These are phyloP conservation scores for Ranitomeya variabilis DNA, from an alignment of 2,113 vertebrate species.

Conservation along the genomic window DNA sequence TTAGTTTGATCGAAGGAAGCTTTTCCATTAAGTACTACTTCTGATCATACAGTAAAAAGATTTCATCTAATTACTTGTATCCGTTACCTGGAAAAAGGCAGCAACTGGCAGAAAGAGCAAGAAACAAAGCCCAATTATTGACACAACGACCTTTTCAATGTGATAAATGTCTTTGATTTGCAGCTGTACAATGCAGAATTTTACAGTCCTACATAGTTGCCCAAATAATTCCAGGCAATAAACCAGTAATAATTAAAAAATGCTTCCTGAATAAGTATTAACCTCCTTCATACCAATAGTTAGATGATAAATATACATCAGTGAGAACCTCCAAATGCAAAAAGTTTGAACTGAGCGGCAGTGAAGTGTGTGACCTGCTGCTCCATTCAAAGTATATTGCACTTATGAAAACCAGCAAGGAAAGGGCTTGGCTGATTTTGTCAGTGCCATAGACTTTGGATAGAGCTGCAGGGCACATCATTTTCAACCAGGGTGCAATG, in stretches of 20 bases:
- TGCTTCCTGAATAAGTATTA: background rate
- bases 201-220: background rate
- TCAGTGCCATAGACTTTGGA: no score
- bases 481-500: no score
- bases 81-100: constrained; percentile 1
- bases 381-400: no score
- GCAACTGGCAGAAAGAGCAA: background rate
- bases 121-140: background rate
- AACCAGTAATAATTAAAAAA: background rate
- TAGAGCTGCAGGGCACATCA: no score
- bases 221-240: no score
- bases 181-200: background rate
- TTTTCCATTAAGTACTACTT: constrained; percentile 10
- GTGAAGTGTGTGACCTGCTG: no score
- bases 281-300: no score
- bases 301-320: no score
- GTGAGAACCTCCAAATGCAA: no score
- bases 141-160: background rate
- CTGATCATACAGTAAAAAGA: constrained; percentile 4
- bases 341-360: no score
- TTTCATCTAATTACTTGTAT: background rate
- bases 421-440: no score
- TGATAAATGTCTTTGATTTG: background rate
- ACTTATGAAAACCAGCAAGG: no score
- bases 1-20: background rate